phyloP scores from a whole-genome alignment of 2,888 invertebrate genomes.

The Elaeidobius kamerunicus region DNA sequence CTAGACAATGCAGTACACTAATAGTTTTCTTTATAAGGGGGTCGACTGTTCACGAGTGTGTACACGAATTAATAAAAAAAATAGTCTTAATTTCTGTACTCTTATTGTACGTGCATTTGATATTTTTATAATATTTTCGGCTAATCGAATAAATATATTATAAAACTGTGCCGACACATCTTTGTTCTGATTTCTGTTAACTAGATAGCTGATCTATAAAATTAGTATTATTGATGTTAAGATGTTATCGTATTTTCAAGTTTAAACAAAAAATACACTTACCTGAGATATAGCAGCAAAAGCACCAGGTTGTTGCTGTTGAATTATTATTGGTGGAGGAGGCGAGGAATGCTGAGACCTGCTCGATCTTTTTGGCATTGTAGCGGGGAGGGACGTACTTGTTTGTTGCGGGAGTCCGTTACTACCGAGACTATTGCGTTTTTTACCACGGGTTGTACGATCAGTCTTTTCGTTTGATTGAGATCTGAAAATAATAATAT shows the following conservation, averaged over 20 bases:
- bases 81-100: too few species aligned
- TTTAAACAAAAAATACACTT: background rate
- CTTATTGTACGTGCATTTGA: too few species aligned
- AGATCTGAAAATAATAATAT: conserved; percentile 39
- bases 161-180: too few species aligned
- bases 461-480: conserved; percentile 44
- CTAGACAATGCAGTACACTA: too few species aligned
- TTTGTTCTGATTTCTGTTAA: too few species aligned
- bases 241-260: background rate
- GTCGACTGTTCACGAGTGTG: too few species aligned
- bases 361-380: conserved; percentile 43
- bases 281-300: conserved; percentile 30
- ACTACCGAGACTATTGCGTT: conserved; percentile 33
- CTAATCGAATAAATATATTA: too few species aligned
- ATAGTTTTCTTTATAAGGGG: too few species aligned
- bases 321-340: conserved; percentile 18
- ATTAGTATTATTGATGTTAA: too few species aligned
- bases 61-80: too few species aligned
- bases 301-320: conserved; percentile 24
- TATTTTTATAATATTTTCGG: too few species aligned
- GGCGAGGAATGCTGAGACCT: conserved; percentile 44
- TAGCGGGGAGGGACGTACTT: conserved; percentile 41
- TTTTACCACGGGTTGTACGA: conserved; percentile 37
- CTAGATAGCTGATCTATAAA: too few species aligned
- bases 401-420: conserved; percentile 30